A percentile compares a stretch with the other conserved stretches of the same genome.
Conservation (phyloP, 1,140 invertebrate genomes). For the Laodelphax striatellus region DNA sequence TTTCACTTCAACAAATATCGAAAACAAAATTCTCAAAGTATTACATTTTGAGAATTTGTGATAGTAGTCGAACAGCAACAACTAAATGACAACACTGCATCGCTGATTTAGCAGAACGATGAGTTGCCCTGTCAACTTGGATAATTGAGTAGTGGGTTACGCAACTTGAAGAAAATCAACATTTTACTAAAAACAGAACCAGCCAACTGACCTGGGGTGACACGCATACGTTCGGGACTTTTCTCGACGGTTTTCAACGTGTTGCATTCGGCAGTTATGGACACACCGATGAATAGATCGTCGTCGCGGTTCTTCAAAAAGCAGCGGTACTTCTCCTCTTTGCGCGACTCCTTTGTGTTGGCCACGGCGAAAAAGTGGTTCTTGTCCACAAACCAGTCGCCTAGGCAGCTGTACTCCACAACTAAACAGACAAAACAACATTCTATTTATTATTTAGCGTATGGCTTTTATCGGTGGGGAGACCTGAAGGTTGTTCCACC, state of each 20-base stretch:
- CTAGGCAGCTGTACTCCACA: constrained; percentile 85
- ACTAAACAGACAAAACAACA: constrained; percentile 35
- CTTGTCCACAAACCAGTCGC: constrained; percentile 91
- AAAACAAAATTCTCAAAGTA: no score
- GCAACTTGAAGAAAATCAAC: not conserved
- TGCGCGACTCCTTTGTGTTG: constrained; percentile 86
- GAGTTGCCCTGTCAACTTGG: no score
- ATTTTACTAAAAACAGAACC: no score
- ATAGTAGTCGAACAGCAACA: no score
- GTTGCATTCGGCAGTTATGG: constrained; percentile 86
- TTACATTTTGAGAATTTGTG: no score
- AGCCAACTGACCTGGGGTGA: constrained; percentile 60
- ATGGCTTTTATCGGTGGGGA: no score
- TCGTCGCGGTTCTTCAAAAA: constrained; percentile 91
- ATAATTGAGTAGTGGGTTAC: no score
- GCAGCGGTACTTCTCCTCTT: constrained; percentile 87
- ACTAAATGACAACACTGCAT: no score
- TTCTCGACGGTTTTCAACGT: constrained; percentile 85
- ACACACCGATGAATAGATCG: constrained; percentile 78
- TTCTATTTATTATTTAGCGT: no score
- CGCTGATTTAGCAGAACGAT: no score
- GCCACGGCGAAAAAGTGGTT: constrained; percentile 92
- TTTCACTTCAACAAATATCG: no score
- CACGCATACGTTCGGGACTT: constrained; percentile 76
- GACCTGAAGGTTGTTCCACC: no score